Base-by-base conservation (phyloP, 2,888 invertebrate genomes). In the Tetragnatha montana region DNA sequence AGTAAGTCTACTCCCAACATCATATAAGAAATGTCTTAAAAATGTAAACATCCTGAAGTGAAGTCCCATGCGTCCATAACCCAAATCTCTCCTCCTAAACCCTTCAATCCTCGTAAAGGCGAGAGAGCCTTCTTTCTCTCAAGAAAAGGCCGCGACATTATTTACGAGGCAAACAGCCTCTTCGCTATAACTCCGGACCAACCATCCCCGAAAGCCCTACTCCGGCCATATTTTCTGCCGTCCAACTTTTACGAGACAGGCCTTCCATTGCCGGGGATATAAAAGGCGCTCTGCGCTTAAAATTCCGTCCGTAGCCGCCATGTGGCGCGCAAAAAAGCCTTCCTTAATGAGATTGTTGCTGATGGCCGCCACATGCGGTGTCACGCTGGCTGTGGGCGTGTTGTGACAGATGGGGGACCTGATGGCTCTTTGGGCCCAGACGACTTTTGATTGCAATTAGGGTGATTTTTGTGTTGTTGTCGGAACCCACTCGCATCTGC, bases 341-440 rank as follows among this genome's bases (percentile, higher is more conserved):
- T 69, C 47, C 35, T 21, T 81, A 69, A 35, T 81, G 81, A 69
- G 81, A 50, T 47, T 68, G 81, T 81, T 81, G n/a, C n/a, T 81
- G 80, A 81, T 81, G 81, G 81, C 49, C 81, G 50, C 81, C 81
- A 81, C 81, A 81, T 81, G 81, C 69, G 35, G 35, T 74, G 35
- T 74, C 74, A 17, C 17, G 17, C 17, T 60, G 60, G 4, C 14
- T 8, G 60, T 60, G 60, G 60, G 14, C 17, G 60, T 60, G 60
- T 60, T 73, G 21, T 22, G 35, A 35, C 35, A 8, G 73, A 22
- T 73, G 73, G 21, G 19, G 73, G 73, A 35, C 12, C 17, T 60
- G n/a, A n/a, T n/a, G 60, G 35, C 35, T 35, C 35, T 35, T n/a
- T n/a, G n/a, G n/a, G n/a, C n/a, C 2, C 35, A 35, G 35, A 35